Percentiles rank a stretch among this genome's conserved stretches.
Evolutionary conservation across 2,113 vertebrate genomes (phyloP).

Genomic region (Telmatochromis bifrenatus): DNA sequence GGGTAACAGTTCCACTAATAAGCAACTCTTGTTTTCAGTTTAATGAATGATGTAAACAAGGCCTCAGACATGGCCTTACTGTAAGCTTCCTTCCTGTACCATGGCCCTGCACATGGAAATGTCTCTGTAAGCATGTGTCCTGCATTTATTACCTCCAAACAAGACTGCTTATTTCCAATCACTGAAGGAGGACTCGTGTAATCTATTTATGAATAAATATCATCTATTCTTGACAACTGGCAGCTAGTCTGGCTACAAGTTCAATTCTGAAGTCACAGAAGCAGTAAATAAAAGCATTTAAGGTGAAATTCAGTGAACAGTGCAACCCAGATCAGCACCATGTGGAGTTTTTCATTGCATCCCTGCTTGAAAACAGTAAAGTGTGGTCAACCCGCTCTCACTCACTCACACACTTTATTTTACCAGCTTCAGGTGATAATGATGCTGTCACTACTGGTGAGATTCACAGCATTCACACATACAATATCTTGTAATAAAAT

Average conservation of each 20-base stretch:
- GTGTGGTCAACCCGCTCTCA: neutral
- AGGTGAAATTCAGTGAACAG: neutral
- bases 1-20: neutral
- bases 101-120: constrained; percentile 23
- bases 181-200: constrained; percentile 34
- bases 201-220: constrained; percentile 58
- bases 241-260: neutral
- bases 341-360: neutral
- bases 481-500: neutral
- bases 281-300: neutral
- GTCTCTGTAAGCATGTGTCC: constrained; percentile 57
- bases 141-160: constrained; percentile 55
- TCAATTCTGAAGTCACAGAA: neutral
- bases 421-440: neutral
- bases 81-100: constrained; percentile 14
- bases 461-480: rapidly evolving
- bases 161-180: constrained; percentile 36
- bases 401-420: neutral
- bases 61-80: neutral
- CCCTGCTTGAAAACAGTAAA: neutral
- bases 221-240: constrained; percentile 50
- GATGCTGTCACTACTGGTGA: neutral
- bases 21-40: neutral
- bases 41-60: neutral
- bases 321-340: neutral